Percentiles rank a stretch among this genome's conserved stretches.
These are phyloP conservation scores for Sebastes itinus DNA, from an alignment of 2,797 vertebrate genomes.

Conservation along the genomic window DNA sequence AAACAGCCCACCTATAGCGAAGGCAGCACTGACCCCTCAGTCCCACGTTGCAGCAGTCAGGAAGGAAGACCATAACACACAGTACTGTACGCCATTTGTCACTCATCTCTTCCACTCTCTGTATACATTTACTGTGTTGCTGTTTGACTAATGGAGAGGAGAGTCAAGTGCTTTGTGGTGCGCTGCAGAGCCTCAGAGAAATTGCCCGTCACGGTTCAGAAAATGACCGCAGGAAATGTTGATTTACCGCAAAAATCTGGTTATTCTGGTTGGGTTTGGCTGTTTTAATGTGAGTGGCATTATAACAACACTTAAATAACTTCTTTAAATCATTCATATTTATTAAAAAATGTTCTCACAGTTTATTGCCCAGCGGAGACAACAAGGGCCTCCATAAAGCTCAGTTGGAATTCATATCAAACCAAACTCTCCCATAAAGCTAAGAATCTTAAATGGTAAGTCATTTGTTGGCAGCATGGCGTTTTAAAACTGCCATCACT, in stretches of 20 bases:
- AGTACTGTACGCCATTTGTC: not conserved
- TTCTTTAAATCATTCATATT: not conserved
- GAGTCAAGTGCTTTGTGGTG: constrained; percentile 2
- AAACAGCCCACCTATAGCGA: constrained; percentile 27
- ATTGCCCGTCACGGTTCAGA: not conserved
- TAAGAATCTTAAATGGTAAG: constrained; percentile 15
- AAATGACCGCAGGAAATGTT: constrained; percentile 1
- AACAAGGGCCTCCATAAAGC: constrained; percentile 13
- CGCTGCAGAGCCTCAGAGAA: constrained; percentile 1
- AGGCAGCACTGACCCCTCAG: constrained; percentile 4
- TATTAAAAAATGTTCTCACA: not conserved
- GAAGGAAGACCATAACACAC: constrained; percentile 13
- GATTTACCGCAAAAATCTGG: constrained; percentile 9
- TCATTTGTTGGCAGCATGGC: constrained; percentile 25
- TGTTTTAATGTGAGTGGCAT: not conserved
- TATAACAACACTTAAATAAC: not conserved
- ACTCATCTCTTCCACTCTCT: constrained; percentile 7
- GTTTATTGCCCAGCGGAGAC: constrained; percentile 30
- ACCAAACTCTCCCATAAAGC: constrained; percentile 19
- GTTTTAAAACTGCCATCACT: constrained; percentile 12
- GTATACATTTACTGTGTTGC: not conserved
- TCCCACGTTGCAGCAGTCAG: constrained; percentile 10
- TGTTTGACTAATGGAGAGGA: not conserved
- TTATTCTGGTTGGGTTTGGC: not conserved
- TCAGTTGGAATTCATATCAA: constrained; percentile 17